A percentile compares a stretch with the other conserved stretches of the same genome.
phyloP scores from a whole-genome alignment of 2,113 vertebrate species.

The Phyllostomus discolor region DNA sequence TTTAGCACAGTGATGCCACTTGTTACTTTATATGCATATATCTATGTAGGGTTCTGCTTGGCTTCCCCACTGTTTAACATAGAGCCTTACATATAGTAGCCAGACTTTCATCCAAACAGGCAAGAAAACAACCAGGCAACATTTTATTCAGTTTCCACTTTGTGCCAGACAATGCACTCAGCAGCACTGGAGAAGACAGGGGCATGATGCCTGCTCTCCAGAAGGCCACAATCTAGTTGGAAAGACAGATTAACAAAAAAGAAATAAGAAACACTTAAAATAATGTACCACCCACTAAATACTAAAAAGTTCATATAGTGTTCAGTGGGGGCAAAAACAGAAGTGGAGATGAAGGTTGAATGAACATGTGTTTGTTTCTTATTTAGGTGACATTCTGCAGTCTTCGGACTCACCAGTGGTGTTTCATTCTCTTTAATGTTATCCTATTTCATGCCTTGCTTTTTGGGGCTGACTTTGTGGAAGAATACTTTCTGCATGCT shows the following conservation, averaged over 20 bases:
- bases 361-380: background rate
- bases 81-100: background rate
- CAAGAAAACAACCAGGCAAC: background rate
- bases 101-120: background rate
- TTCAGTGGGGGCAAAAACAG: background rate
- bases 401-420: slow-evolving; percentile 92
- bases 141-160: background rate
- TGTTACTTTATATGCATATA: background rate
- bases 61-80: background rate
- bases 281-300: background rate
- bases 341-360: background rate
- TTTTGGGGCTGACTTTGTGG: slow-evolving; percentile 92
- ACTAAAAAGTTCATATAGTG: background rate
- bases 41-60: background rate
- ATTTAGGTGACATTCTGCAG: slow-evolving; percentile 85
- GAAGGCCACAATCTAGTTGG: background rate
- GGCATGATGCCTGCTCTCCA: background rate
- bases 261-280: background rate
- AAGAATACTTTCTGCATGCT: slow-evolving; percentile 90
- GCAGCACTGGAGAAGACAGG: background rate
- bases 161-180: background rate
- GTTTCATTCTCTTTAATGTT: slow-evolving; percentile 91
- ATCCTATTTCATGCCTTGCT: slow-evolving; percentile 90
- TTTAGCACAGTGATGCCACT: background rate
- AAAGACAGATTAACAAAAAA: background rate